A percentile compares a stretch with the other conserved stretches of the same genome.
Evolutionary conservation across 2,797 vertebrate species (phyloP).

Genomic region (Poeciliopsis presidionis): DNA sequence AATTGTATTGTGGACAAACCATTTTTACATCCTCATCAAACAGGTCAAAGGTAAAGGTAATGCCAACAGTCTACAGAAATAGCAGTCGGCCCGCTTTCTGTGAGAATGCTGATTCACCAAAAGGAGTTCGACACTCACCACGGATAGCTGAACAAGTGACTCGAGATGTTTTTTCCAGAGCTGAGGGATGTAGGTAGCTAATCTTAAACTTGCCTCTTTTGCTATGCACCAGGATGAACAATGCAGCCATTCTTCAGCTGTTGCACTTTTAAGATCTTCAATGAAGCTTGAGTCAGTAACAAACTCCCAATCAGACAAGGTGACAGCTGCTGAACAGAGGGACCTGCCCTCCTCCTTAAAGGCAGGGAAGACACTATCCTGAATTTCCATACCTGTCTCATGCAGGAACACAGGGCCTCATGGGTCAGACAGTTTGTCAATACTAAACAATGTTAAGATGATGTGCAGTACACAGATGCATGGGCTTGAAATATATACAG

Average conservation of each 20-base stretch:
- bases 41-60: conserved; percentile 44
- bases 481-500: background rate
- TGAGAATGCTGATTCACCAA: background rate
- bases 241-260: background rate
- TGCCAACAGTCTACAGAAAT: background rate
- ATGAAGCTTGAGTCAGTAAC: background rate
- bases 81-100: background rate
- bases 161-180: background rate
- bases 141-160: background rate
- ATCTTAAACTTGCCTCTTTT: background rate
- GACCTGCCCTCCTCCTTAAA: conserved; percentile 17
- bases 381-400: background rate
- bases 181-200: background rate
- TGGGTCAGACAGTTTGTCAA: conserved; percentile 54
- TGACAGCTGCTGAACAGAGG: conserved; percentile 36
- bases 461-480: conserved; percentile 33
- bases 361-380: conserved; percentile 22
- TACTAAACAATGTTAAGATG: conserved; percentile 47
- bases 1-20: conserved; percentile 24
- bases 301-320: conserved; percentile 18
- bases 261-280: background rate
- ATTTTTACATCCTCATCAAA: conserved; percentile 9
- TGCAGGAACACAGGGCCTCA: conserved; percentile 12
- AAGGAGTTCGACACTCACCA: background rate
- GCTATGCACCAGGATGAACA: background rate